Conservation (phyloP, 2,797 vertebrate genomes). For the Amphiprion clarkii region DNA sequence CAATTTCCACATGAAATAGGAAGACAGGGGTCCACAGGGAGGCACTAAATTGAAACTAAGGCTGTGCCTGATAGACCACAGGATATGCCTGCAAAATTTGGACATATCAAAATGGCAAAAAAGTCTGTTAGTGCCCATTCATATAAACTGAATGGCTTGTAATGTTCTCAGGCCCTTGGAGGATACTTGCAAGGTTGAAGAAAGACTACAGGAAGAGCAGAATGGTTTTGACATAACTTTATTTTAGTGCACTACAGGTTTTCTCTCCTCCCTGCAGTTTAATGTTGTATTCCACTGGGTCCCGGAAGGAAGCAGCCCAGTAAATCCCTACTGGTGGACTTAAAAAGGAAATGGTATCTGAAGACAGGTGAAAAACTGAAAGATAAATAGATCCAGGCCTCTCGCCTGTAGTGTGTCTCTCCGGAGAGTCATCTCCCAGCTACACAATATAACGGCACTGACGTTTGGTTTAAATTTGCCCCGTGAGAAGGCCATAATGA, state of each 20-base stretch:
- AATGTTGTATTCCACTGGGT: slow-evolving; percentile 92
- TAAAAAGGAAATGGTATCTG: slow-evolving; percentile 93
- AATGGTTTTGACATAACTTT: slow-evolving; percentile 98
- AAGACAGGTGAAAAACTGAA: slow-evolving; percentile 93
- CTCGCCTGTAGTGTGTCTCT: slow-evolving; percentile 60
- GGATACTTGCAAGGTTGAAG: slow-evolving; percentile 90
- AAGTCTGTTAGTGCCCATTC: slow-evolving; percentile 99
- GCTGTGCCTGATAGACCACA: slow-evolving; percentile 97
- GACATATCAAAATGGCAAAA: slow-evolving; percentile 96
- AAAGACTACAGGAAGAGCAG: slow-evolving; percentile 93
- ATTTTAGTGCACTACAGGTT: slow-evolving; percentile 92
- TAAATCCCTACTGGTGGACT: slow-evolving; percentile 91
- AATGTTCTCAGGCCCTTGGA: slow-evolving; percentile 92
- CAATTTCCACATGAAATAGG: slow-evolving; percentile 93
- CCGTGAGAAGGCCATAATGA: slow-evolving; percentile 75
- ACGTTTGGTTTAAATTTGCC: slow-evolving; percentile 80
- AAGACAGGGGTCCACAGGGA: slow-evolving; percentile 91
- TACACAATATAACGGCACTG: slow-evolving; percentile 69
- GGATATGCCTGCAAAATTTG: slow-evolving; percentile 99
- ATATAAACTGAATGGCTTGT: slow-evolving; percentile 95
- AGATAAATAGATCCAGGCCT: slow-evolving; percentile 81
- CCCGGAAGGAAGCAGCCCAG: slow-evolving; percentile 92
- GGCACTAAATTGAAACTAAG: slow-evolving; percentile 99
- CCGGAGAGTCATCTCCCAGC: slow-evolving; percentile 68
- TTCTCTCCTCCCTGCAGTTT: slow-evolving; percentile 94